Base-by-base conservation (phyloP, 2,888 invertebrate genomes). In the Litoditis marina region DNA sequence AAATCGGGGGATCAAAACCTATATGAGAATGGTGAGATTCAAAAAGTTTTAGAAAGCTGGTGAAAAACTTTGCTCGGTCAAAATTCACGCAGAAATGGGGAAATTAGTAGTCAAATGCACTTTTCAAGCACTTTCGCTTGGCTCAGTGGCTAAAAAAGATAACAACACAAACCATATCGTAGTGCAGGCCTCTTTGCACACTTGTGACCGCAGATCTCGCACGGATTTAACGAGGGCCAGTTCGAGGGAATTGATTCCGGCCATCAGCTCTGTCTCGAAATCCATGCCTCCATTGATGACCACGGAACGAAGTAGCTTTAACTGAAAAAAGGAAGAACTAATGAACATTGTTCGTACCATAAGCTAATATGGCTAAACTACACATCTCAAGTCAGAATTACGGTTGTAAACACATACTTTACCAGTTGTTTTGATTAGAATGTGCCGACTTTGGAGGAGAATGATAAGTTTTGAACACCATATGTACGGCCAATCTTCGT, bases 131-230 rank as follows among this genome's bases (percentile, higher is more conserved):
- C 39, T 39, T 39, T 22, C n/a, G n/a, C n/a, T n/a, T n/a, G n/a
- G n/a, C n/a, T n/a, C n/a, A n/a, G n/a, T n/a, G n/a, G n/a, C n/a
- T n/a, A n/a, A n/a, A n/a, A n/a, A n/a, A n/a, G n/a, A 42, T 22
- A 47, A 7, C 34, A 59, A 42, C 34, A 68, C 83, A 81, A 79
- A 94, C 44, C 94, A 92, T 77, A 95, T 89, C 0, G 94, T 92
- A 66, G 95, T 90, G 83, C 94, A 95, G 1, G 92, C 92, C 84
- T 98, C 98, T 52, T 96, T 88, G 0, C 94, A 94, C 66, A 95
- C 92, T 86, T 91, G 91, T 75, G 95, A 96, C 7, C 93, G 87
- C 8, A 94, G 86, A 84, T 94, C 93, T 85, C 90, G 91, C 72
- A 92, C 88, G 65, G 91, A 89, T 66, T 88, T 88, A 68, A 91